Conservation (phyloP, 2,888 invertebrate genomes). For the Harpalus rubripes region DNA sequence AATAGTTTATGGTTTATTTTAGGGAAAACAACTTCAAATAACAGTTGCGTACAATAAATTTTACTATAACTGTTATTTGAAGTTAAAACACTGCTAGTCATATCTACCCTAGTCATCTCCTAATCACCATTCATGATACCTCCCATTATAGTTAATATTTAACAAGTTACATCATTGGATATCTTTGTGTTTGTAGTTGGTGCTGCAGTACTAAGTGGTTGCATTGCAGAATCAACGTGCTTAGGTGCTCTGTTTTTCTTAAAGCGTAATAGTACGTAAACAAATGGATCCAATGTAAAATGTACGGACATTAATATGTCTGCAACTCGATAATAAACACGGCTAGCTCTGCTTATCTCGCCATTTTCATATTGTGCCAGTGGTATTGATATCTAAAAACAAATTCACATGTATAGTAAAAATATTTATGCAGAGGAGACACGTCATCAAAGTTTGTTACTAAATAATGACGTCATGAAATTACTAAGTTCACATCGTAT, state of each 20-base stretch:
- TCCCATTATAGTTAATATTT: constrained; percentile 10
- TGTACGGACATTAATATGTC: constrained; percentile 89
- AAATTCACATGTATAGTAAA: too few relatives aligned
- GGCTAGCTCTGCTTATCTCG: constrained; percentile 73
- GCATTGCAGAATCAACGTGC: constrained; percentile 27
- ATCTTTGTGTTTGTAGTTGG: constrained; percentile 11
- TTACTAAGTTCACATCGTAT: too few relatives aligned
- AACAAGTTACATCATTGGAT: constrained; percentile 39
- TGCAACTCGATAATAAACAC: constrained; percentile 81
- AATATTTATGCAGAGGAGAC: too few relatives aligned
- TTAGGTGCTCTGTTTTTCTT: constrained; percentile 73
- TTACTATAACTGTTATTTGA: too few relatives aligned
- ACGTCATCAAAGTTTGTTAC: too few relatives aligned
- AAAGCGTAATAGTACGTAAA: constrained; percentile 87
- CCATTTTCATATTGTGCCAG: constrained; percentile 78
- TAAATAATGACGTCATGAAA: too few relatives aligned
- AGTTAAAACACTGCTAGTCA: too few relatives aligned
- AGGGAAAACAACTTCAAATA: too few relatives aligned
- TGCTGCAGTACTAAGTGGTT: constrained; percentile 16
- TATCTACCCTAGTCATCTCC: too few relatives aligned
- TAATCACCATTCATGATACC: too few relatives aligned
- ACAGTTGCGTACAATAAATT: too few relatives aligned
- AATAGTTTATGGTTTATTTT: too few relatives aligned
- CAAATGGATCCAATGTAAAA: constrained; percentile 90
- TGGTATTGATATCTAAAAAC: constrained; percentile 83